phyloP scores from a whole-genome alignment of 2,888 invertebrate species.

The Eupithecia pulchellata region DNA sequence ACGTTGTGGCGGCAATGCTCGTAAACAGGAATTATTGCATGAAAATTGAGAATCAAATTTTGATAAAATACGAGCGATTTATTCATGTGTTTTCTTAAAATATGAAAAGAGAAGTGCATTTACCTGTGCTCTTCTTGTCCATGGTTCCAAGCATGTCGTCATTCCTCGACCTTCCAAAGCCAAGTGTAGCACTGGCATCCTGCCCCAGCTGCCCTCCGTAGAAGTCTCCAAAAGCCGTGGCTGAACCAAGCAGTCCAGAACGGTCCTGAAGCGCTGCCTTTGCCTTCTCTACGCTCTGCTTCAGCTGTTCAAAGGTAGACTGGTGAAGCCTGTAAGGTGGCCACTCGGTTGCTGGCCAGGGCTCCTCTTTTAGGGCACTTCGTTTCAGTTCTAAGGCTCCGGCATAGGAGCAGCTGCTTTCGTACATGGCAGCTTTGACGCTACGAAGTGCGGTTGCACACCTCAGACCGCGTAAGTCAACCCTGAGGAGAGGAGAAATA shows the following conservation, averaged over 20 bases:
- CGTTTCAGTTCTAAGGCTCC: slow-evolving; percentile 92
- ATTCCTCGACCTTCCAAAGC: slow-evolving; percentile 72
- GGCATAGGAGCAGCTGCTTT: slow-evolving; percentile 96
- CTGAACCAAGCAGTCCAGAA: slow-evolving; percentile 88
- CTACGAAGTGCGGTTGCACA: slow-evolving; percentile 75
- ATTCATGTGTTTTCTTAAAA: not conserved
- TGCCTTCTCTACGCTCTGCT: slow-evolving; percentile 95
- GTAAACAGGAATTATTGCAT: slow-evolving; percentile 5
- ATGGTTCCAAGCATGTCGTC: slow-evolving; percentile 79
- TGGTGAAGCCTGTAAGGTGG: slow-evolving; percentile 93
- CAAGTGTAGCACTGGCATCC: slow-evolving; percentile 68
- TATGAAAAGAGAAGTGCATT: slow-evolving; percentile 47
- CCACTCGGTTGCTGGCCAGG: slow-evolving; percentile 89
- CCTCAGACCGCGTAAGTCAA: slow-evolving; percentile 75
- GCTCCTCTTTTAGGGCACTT: slow-evolving; percentile 85
- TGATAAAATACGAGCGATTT: not conserved
- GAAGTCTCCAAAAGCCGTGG: slow-evolving; percentile 90
- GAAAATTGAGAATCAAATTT: slow-evolving; percentile 3
- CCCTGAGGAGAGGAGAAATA: slow-evolving; percentile 55
- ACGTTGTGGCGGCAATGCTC: slow-evolving; percentile 10
- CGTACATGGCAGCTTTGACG: slow-evolving; percentile 90
- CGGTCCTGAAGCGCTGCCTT: slow-evolving; percentile 93
- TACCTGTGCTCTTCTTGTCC: slow-evolving; percentile 79
- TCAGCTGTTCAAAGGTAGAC: slow-evolving; percentile 94
- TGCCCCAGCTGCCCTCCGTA: slow-evolving; percentile 84